Evolutionary conservation across 37 sponge, comb jelly and placozoan species (phyloP).

Genomic region (Hexactinellida sp.): DNA sequence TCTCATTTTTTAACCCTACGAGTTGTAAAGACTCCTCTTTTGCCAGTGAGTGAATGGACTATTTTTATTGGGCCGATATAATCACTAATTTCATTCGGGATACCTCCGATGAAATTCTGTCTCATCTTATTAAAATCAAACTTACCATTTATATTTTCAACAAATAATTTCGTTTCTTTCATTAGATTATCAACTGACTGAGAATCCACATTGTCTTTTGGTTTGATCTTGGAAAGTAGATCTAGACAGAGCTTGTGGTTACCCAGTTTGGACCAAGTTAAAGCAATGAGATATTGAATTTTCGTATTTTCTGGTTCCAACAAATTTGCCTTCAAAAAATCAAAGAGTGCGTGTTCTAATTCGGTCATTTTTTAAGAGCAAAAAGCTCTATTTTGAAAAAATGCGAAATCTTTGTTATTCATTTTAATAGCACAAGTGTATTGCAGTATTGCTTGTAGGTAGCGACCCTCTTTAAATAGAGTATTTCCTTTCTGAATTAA

Average conservation of each 20-base stretch:
- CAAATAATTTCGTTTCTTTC: background rate
- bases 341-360: background rate
- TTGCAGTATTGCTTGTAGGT: background rate
- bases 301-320: background rate
- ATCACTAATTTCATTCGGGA: background rate
- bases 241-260: background rate
- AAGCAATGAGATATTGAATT: background rate
- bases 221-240: background rate
- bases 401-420: background rate
- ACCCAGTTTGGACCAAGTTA: background rate
- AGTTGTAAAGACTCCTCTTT: background rate
- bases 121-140: background rate
- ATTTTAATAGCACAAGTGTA: background rate
- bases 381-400: background rate
- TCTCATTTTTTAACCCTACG: background rate
- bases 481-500: background rate
- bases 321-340: background rate
- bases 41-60: background rate
- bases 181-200: background rate
- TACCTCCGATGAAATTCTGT: background rate
- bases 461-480: background rate
- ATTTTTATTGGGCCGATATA: background rate
- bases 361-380: background rate
- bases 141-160: background rate
- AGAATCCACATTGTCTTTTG: background rate